Conservation (phyloP, 2,797 vertebrate genomes). For the Pogonophryne albipinna region DNA sequence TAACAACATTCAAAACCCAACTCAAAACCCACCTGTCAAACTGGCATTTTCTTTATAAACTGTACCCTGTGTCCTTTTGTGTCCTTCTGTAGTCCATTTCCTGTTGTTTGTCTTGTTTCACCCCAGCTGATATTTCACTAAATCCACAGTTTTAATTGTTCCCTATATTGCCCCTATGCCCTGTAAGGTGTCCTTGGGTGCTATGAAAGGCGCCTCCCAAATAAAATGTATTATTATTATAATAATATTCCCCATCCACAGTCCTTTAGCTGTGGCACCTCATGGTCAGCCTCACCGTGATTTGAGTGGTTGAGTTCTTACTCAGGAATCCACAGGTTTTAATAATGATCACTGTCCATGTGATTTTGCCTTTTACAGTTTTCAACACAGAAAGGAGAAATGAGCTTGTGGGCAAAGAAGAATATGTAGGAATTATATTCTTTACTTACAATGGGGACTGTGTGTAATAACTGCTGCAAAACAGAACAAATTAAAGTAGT, state of each 20-base stretch:
- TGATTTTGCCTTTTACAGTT: background rate
- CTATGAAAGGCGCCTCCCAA: no score
- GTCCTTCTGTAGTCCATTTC: no score
- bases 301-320: background rate
- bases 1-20: no score
- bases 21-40: no score
- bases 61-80: no score
- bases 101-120: no score
- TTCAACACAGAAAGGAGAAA: background rate
- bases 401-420: background rate
- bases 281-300: background rate
- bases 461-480: conserved; percentile 9
- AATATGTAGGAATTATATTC: background rate
- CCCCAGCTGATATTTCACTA: no score
- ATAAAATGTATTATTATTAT: no score
- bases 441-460: background rate
- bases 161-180: no score
- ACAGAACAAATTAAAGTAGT: background rate
- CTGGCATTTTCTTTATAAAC: no score
- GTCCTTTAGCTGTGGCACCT: conserved; percentile 17
- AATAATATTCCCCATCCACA: background rate
- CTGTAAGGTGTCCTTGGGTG: no score
- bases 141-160: no score
- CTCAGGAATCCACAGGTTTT: conserved; percentile 1
- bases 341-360: background rate